Base-by-base conservation (phyloP, 2,113 vertebrate genomes). In the Eleginops maclovinus region DNA sequence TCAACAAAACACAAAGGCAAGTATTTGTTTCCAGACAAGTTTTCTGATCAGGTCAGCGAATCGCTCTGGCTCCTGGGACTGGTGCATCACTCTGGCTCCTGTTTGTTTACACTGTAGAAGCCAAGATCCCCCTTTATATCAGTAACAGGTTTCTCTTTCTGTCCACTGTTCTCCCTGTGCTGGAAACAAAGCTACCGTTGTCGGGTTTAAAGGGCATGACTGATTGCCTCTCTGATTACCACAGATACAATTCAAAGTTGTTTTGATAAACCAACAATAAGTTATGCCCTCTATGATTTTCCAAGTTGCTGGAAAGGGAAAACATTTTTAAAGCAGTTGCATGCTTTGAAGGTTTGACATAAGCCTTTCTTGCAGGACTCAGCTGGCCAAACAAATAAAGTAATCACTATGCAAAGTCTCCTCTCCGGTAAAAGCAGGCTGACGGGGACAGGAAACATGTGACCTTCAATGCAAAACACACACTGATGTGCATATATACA, bases 401-500 rank as follows among this genome's bases (percentile, higher is more conserved):
- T 40, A 47, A 82, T 84, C 55, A 72, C 67, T 72, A 90, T 90
- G 88, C 89, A 91, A 91, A 89, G 44, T 3, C 26, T 24, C n/a
- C 63, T 54, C 47, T 67, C 56, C 65, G 65, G 53, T 47, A 70
- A 72, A 77, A 62, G 58, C 54, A 46, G 21, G 0, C 54, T 0
- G 59, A 60, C 16, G 9, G 63, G 21, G 49, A 61, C 40, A 64
- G 74, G 9, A 84, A 28, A n/a, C 40, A 47, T 26, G 41, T 68
- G 71, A 49, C 16, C 46, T 65, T 47, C 4, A 16, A 77, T 59
- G 47, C 72, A 78, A 83, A 83, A 76, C 60, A 83, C 1, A 46
- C 2, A 49, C 16, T 64, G 59, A 65, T 17, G 31, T n/a, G 43
- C 15, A 12, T 58, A 6, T 31, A 72, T 41, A 21, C 0, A 54